phyloP scores from a whole-genome alignment of 2,888 invertebrate genomes.

The Yponomeuta cagnagella region DNA sequence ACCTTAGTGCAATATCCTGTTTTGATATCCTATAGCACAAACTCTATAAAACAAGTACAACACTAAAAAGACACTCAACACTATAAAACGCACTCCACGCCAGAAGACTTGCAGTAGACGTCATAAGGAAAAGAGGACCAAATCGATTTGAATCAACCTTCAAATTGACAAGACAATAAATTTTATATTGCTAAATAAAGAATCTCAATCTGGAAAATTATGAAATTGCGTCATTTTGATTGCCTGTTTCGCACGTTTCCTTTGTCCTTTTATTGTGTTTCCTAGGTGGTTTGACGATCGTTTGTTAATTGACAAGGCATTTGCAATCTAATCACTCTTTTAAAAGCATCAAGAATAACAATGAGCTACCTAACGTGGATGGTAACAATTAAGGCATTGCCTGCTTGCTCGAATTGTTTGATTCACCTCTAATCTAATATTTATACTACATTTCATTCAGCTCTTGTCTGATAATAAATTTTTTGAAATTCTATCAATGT shows the following conservation, averaged over 20 bases:
- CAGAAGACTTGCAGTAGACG: constrained; percentile 11
- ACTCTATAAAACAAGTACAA: too few relatives aligned
- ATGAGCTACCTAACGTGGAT: not conserved
- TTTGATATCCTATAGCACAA: too few relatives aligned
- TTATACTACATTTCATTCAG: too few relatives aligned
- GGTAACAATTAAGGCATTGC: not conserved
- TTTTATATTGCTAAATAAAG: constrained; percentile 2
- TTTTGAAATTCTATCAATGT: too few relatives aligned
- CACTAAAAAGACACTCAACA: too few relatives aligned
- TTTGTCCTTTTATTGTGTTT: not conserved
- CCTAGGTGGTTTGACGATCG: not conserved
- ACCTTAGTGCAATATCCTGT: too few relatives aligned
- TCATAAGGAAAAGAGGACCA: constrained; percentile 18
- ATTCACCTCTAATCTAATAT: too few relatives aligned
- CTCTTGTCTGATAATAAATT: too few relatives aligned
- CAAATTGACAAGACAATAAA: constrained; percentile 1
- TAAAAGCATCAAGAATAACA: not conserved
- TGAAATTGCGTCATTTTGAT: not conserved
- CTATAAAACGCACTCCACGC: too few relatives aligned
- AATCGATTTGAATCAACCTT: constrained; percentile 20
- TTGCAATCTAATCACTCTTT: not conserved
- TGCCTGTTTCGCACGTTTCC: not conserved
- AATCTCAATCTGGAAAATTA: not conserved
- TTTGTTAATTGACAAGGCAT: not conserved
- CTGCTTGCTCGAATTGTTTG: not conserved